Conservation (phyloP, 92 coral and sea anemone species). For the Chrysogorgia sp. region DNA sequence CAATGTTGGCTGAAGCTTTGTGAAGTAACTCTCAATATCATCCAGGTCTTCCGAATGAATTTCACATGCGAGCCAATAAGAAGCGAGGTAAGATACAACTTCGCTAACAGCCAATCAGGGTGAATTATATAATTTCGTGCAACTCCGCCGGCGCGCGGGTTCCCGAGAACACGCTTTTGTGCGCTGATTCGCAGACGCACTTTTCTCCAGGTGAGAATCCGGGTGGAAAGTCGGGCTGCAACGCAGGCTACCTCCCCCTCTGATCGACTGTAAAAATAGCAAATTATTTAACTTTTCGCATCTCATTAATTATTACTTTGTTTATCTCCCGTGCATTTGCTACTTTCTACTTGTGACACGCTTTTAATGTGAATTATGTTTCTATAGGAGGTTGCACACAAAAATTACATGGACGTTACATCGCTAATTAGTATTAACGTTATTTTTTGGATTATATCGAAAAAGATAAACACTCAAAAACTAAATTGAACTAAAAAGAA, state of each 20-base stretch:
- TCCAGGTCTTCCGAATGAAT: neutral
- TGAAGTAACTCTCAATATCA: neutral
- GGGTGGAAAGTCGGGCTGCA: slow-evolving; percentile 2
- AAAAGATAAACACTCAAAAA: no score
- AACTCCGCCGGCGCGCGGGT: neutral
- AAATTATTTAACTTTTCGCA: no score
- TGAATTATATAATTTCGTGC: neutral
- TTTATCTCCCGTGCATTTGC: no score
- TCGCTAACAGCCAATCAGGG: neutral
- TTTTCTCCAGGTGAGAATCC: slow-evolving; percentile 18
- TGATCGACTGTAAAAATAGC: no score
- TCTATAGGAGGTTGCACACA: no score
- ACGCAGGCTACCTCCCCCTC: neutral
- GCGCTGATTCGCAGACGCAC: slow-evolving; percentile 18
- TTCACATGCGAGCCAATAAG: slow-evolving; percentile 5
- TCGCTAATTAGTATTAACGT: no score
- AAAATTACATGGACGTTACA: no score
- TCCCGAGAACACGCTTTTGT: slow-evolving; percentile 21
- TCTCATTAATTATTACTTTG: no score
- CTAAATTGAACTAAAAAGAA: no score
- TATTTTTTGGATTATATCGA: no score
- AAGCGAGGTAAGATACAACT: neutral
- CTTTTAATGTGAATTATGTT: no score
- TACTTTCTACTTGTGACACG: no score
- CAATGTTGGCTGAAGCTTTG: neutral